Base-by-base conservation (phyloP, 2,797 vertebrate species). In the Liparis tanakae region DNA sequence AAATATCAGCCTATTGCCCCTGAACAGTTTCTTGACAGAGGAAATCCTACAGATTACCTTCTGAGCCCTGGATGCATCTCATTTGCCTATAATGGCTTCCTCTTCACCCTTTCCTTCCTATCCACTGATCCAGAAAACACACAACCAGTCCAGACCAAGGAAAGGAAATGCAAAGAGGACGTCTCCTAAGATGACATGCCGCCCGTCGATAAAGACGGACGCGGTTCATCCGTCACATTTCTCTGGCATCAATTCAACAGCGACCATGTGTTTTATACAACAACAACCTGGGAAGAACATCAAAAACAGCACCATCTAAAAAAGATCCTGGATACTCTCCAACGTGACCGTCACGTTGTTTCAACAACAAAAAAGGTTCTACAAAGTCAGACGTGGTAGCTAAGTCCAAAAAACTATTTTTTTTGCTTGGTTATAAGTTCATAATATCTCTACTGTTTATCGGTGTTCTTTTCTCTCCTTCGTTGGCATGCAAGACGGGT, bases 251-350 rank as follows among this genome's bases (percentile, higher is more conserved):
- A 54, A 30, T 74, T 53, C 50, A 30, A 82, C 87, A 85, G 72
- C 85, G 68, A 79, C 80, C 83, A 84, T 2, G 22, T 65, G 25
- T 84, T 85, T 78, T 61, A 68, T 53, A 83, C 78, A 78, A 84
- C 83, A 78, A n/a, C 85, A 83, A 78, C 76, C 72, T 80, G 90
- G 88, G 89, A 89, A 92, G 85, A 90, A 87, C 87, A 89, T 90
- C 85, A 91, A 89, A 91, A 92, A 91, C 90, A 93, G 92, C 91
- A 93, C 92, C 91, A 81, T 88, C 89, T 77, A 82, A 63, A 63
- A 78, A 76, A 57, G 78, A 58, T 93, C 91, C 91, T 92, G 92
- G 87, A 84, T 91, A 91, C 79, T 89, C 81, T 82, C 75, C 67
- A 87, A 90, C 85, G 89, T 82, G 87, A 81, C 51, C 2, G 7